These are phyloP conservation scores for Scelioninae gen. 1 DNA, from an alignment of 2,888 invertebrate species.

Conservation along the genomic window DNA sequence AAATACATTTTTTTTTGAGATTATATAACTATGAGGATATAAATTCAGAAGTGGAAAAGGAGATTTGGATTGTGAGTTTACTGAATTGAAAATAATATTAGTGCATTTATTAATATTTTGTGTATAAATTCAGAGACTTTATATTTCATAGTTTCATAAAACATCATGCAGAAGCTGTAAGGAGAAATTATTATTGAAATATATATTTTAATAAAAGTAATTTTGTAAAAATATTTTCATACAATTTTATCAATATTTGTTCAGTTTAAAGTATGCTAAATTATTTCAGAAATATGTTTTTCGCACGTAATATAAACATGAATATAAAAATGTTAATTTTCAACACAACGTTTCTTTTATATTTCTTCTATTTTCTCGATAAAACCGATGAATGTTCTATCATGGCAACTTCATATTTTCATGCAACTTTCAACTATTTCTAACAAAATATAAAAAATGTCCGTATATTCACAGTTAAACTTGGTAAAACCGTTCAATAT, in stretches of 20 bases:
- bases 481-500: not conserved
- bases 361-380: not conserved
- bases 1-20: too few species aligned
- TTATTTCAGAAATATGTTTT: not conserved
- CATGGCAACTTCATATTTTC: not conserved
- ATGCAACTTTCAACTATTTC: not conserved
- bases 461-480: not conserved
- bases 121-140: not conserved
- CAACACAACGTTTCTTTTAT: too few species aligned
- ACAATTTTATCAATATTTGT: too few species aligned
- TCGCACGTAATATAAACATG: not conserved
- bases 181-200: too few species aligned
- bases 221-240: not conserved
- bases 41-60: too few species aligned
- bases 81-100: too few species aligned
- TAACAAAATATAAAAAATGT: constrained; percentile 1
- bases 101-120: too few species aligned
- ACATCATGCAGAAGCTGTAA: too few species aligned
- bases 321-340: not conserved
- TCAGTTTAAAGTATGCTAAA: not conserved
- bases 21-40: too few species aligned
- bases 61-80: too few species aligned
- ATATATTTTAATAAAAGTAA: not conserved
- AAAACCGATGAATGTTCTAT: not conserved
- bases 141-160: not conserved